Evolutionary conservation across 2,797 vertebrate genomes (phyloP).

Genomic region (Xiphorhynchus erythropygius): DNA sequence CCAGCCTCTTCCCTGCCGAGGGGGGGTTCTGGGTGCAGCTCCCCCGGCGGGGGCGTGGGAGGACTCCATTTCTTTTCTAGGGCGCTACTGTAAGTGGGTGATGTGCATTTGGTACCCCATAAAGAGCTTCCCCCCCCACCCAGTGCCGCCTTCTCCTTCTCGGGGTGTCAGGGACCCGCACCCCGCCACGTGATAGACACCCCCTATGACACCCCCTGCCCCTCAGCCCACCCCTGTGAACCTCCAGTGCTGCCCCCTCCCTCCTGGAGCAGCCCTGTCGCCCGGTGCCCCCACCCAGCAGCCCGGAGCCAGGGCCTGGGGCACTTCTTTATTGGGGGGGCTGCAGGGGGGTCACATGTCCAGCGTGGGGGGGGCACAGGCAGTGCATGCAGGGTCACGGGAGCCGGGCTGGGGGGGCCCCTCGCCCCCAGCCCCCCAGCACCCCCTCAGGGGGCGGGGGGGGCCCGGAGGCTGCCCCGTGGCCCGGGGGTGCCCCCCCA

Average conservation of each 20-base stretch:
- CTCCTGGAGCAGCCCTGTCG: background rate
- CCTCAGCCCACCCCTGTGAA: background rate
- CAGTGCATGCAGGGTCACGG: background rate
- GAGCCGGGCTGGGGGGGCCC: background rate
- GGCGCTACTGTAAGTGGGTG: background rate
- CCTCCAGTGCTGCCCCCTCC: background rate
- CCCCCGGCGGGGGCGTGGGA: background rate
- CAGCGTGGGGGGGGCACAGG: background rate
- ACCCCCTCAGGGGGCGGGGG: background rate
- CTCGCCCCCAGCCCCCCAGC: background rate
- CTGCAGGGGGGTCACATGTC: background rate
- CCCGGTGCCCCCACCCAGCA: background rate
- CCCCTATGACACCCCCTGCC: background rate
- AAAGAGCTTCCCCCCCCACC: background rate
- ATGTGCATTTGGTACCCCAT: background rate
- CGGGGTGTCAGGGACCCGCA: background rate
- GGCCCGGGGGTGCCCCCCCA: too few species aligned
- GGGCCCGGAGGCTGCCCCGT: background rate
- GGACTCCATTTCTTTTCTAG: background rate
- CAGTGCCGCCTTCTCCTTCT: background rate
- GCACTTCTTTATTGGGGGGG: background rate
- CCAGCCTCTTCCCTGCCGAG: rapidly evolving
- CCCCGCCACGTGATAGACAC: background rate
- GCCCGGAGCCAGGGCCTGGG: background rate
- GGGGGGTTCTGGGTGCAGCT: background rate